Conservation (phyloP, 2,888 invertebrate genomes). For the Scotopteryx bipunctaria region DNA sequence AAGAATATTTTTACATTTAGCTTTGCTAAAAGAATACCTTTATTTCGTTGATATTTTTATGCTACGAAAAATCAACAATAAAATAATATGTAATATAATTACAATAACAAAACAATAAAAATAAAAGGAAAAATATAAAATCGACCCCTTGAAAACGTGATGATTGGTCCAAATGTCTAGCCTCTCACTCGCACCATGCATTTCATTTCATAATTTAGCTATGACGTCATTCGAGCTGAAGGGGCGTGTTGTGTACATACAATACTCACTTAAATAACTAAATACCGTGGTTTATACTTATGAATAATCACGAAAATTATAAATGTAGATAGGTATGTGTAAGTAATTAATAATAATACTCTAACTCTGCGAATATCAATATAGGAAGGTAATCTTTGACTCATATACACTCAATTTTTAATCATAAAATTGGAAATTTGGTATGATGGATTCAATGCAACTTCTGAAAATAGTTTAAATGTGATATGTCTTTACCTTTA, state of each 20-base stretch:
- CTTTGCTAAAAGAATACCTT: constrained; percentile 23
- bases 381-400: too few species aligned
- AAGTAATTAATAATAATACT: background rate
- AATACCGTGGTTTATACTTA: too few species aligned
- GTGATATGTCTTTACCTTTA: constrained; percentile 1
- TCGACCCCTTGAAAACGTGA: background rate
- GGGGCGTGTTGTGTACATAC: too few species aligned
- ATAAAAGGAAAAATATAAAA: background rate
- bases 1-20: constrained; percentile 18
- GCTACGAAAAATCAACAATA: constrained; percentile 16
- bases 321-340: background rate
- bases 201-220: background rate
- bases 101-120: constrained; percentile 1
- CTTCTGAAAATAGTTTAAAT: background rate
- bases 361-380: background rate
- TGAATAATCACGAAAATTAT: background rate
- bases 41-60: constrained; percentile 16
- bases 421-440: background rate
- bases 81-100: constrained; percentile 6
- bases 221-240: background rate
- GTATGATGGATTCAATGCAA: background rate
- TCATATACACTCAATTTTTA: background rate
- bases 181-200: constrained; percentile 1
- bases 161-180: constrained; percentile 8
- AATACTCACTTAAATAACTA: too few species aligned